phyloP scores from a whole-genome alignment of 2,113 vertebrate genomes.

The Salvator merianae region DNA sequence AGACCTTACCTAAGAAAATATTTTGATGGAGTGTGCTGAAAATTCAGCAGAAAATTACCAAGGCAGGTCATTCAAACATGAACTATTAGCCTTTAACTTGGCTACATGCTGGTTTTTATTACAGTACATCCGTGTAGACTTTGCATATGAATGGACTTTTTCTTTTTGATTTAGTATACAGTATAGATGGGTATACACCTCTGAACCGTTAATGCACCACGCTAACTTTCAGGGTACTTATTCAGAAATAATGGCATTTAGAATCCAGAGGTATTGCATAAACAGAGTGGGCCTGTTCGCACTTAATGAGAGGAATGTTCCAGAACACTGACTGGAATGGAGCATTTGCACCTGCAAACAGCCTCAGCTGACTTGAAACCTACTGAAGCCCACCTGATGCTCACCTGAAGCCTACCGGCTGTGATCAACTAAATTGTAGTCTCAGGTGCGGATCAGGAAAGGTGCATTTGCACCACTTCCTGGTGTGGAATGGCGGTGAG shows the following conservation, averaged over 20 bases:
- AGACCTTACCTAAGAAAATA: background rate
- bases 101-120: background rate
- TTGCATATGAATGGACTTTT: background rate
- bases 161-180: background rate
- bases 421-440: too few relatives aligned
- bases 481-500: too few relatives aligned
- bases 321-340: too few relatives aligned
- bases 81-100: background rate
- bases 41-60: background rate
- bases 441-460: too few relatives aligned
- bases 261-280: background rate
- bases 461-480: too few relatives aligned
- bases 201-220: background rate
- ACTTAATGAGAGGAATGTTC: too few relatives aligned
- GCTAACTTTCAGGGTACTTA: background rate
- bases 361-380: too few relatives aligned
- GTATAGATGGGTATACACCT: background rate
- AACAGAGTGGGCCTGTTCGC: too few relatives aligned
- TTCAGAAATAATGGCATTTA: slow-evolving; percentile 5
- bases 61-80: background rate
- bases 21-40: background rate
- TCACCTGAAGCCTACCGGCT: too few relatives aligned
- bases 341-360: too few relatives aligned
- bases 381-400: too few relatives aligned
- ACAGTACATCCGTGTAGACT: background rate